These are phyloP conservation scores for Diprion similis DNA, from an alignment of 1,140 invertebrate species.

Conservation along the genomic window DNA sequence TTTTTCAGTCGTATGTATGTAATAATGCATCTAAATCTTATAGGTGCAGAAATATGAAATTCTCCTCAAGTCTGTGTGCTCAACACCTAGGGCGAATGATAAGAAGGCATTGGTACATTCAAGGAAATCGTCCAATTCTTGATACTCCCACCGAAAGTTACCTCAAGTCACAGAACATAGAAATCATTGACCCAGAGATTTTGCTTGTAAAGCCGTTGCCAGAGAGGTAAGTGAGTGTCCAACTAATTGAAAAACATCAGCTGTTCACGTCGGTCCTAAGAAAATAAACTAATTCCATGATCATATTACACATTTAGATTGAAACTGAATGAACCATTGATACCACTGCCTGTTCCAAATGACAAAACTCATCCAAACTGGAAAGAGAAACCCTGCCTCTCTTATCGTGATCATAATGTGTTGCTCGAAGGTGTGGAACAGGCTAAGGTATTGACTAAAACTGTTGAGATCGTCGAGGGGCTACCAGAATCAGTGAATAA, in stretches of 20 bases:
- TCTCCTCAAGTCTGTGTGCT: conserved; percentile 65
- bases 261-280: conserved; percentile 10
- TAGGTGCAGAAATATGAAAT: conserved; percentile 65
- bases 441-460: conserved; percentile 78
- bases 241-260: conserved; percentile 36
- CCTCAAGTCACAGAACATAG: conserved; percentile 62
- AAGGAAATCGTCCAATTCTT: conserved; percentile 64
- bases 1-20: too few relatives aligned
- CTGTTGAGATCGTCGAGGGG: conserved; percentile 67
- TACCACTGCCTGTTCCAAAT: conserved; percentile 43
- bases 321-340: conserved; percentile 24
- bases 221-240: conserved; percentile 39
- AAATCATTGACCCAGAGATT: conserved; percentile 65
- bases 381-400: conserved; percentile 67
- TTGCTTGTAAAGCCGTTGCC: conserved; percentile 39
- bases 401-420: conserved; percentile 68
- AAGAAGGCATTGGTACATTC: conserved; percentile 70
- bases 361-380: conserved; percentile 70
- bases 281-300: conserved; percentile 20
- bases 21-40: background rate
- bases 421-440: conserved; percentile 75
- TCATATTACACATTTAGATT: conserved; percentile 26
- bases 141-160: conserved; percentile 61
- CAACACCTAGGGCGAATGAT: conserved; percentile 75
- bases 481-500: conserved; percentile 66